phyloP scores from a whole-genome alignment of 2,888 invertebrate genomes.

The Linnaemya vulpina region DNA sequence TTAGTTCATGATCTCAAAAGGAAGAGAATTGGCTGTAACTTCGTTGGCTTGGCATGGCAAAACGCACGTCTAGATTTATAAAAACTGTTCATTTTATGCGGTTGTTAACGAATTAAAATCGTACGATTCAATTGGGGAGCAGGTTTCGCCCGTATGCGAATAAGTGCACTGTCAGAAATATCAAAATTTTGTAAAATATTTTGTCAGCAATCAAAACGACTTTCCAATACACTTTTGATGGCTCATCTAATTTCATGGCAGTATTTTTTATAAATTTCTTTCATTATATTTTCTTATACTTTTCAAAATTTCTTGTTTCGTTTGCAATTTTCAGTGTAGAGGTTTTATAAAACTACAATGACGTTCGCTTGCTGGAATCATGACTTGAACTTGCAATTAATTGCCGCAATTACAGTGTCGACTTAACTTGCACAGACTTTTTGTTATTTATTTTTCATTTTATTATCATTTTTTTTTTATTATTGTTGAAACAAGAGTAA shows the following conservation, averaged over 20 bases:
- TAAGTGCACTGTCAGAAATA: conserved; percentile 39
- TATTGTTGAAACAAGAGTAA: not conserved
- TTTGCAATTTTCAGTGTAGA: conserved; percentile 55
- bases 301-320: not conserved
- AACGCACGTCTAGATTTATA: conserved; percentile 62
- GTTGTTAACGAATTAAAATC: conserved; percentile 71
- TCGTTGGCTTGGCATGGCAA: conserved; percentile 45
- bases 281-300: not conserved
- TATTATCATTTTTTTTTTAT: not conserved
- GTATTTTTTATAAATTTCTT: not conserved
- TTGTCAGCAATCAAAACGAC: not conserved
- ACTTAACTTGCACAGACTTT: conserved; percentile 64
- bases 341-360: conserved; percentile 46
- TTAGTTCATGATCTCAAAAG: conserved; percentile 53
- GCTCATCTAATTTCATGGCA: too few species aligned
- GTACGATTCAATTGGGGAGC: conserved; percentile 43
- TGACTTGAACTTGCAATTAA: conserved; percentile 76
- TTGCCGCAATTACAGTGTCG: conserved; percentile 80
- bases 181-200: not conserved
- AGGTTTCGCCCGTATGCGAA: conserved; percentile 11
- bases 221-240: not conserved
- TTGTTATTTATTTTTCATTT: conserved; percentile 4
- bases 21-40: conserved; percentile 32
- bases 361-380: conserved; percentile 62
- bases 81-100: conserved; percentile 64